Percentiles rank a stretch among this genome's conserved stretches.
phyloP scores from a whole-genome alignment of 1,140 invertebrate genomes.

The Drosophila leontia region DNA sequence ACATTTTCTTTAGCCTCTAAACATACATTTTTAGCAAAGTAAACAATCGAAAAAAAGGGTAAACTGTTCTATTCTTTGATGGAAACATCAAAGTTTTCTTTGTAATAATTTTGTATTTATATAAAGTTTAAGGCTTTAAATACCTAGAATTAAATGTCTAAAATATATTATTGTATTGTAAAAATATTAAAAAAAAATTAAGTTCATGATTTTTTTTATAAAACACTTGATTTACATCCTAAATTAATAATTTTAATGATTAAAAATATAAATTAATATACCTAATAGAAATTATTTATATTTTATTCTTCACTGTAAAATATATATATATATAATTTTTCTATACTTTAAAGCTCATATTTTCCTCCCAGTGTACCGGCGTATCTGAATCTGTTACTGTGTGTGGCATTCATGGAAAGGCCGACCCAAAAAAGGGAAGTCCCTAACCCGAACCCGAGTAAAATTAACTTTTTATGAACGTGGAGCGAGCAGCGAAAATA shows the following conservation, averaged over 20 bases:
- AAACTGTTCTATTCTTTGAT: too few species aligned
- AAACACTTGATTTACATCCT: not conserved
- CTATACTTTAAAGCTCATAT: not conserved
- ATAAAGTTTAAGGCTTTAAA: not conserved
- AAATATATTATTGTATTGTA: not conserved
- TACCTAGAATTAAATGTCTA: not conserved
- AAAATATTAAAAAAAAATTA: not conserved
- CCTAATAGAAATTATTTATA: not conserved
- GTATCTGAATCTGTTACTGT: conserved; percentile 32
- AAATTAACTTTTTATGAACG: conserved; percentile 65
- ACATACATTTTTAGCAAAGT: not conserved
- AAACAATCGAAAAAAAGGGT: too few species aligned
- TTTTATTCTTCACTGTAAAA: not conserved
- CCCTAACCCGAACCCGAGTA: not conserved
- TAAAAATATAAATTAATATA: not conserved
- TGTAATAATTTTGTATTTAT: not conserved
- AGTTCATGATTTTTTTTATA: not conserved
- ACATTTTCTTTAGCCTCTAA: too few species aligned
- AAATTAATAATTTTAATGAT: not conserved
- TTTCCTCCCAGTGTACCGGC: conserved; percentile 6
- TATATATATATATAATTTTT: not conserved
- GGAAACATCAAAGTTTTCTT: too few species aligned
- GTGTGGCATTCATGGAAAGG: conserved; percentile 21
- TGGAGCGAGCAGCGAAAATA: conserved; percentile 36
- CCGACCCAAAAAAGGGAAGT: conserved; percentile 1